These are phyloP conservation scores for Ectemnius cavifrons DNA, from an alignment of 2,888 invertebrate species.

Conservation along the genomic window DNA sequence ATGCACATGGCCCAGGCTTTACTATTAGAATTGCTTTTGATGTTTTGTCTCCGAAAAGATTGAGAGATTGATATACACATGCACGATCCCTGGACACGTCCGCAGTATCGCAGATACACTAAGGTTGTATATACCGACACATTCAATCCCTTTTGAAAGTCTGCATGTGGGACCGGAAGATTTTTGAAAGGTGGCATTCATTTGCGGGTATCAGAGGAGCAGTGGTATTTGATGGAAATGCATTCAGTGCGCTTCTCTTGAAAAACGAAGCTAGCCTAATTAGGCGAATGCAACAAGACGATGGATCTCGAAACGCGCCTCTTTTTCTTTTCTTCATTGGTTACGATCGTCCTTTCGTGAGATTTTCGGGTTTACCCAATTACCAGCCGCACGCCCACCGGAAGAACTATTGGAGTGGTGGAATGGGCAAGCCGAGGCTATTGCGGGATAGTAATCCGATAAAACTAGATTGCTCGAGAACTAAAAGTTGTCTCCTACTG, in stretches of 20 bases:
- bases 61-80: neutral
- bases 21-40: slow-evolving; percentile 3
- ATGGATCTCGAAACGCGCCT: neutral
- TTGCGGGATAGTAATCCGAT: slow-evolving; percentile 42
- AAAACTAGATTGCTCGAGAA: slow-evolving; percentile 36
- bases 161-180: neutral
- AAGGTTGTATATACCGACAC: neutral
- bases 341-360: slow-evolving; percentile 41
- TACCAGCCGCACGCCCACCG: slow-evolving; percentile 38
- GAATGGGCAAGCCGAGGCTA: slow-evolving; percentile 36
- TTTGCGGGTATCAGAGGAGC: slow-evolving; percentile 1
- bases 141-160: neutral
- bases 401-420: slow-evolving; percentile 41
- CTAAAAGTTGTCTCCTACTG: slow-evolving; percentile 29
- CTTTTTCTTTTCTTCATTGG: slow-evolving; percentile 13
- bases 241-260: slow-evolving; percentile 12
- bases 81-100: neutral
- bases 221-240: slow-evolving; percentile 10
- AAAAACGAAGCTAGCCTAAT: slow-evolving; percentile 37
- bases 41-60: neutral
- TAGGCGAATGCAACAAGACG: slow-evolving; percentile 34
- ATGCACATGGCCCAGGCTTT: neutral
- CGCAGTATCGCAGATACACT: neutral
- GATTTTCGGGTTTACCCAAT: slow-evolving; percentile 58
- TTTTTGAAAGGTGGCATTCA: slow-evolving; percentile 15